Evolutionary conservation across 2,797 vertebrate species (phyloP).

Genomic region (Neomorphus geoffroyi): DNA sequence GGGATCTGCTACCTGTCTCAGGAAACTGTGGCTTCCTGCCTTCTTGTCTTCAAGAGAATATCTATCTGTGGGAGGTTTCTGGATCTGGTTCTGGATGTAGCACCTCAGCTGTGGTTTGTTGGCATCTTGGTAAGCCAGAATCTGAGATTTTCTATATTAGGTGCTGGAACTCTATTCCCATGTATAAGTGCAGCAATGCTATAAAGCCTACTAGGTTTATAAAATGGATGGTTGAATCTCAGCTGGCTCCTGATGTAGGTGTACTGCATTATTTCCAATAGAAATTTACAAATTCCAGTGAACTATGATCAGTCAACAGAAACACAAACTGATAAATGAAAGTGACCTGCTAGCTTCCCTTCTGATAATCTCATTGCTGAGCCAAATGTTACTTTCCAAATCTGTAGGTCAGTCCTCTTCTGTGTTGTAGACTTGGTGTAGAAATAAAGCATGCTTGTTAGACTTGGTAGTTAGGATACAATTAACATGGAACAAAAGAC

Average conservation of each 20-base stretch:
- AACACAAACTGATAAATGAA: neutral
- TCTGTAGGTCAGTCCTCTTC: neutral
- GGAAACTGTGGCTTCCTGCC: accelerated
- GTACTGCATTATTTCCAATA: neutral
- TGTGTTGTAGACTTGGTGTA: neutral
- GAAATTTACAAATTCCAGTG: neutral
- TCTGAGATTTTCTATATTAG: neutral
- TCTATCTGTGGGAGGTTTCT: neutral
- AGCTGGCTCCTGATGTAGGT: neutral
- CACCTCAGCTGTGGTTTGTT: neutral
- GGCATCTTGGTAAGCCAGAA: neutral
- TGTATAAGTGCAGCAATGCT: neutral
- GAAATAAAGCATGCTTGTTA: neutral
- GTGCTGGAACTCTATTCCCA: neutral
- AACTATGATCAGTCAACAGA: neutral
- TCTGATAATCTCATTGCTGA: neutral
- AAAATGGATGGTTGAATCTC: neutral
- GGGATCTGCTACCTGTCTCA: neutral
- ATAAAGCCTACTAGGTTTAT: neutral
- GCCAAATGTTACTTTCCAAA: neutral
- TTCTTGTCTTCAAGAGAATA: neutral
- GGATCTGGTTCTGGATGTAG: neutral
- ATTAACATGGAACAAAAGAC: neutral
- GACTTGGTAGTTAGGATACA: neutral
- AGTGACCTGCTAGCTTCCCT: neutral